Evolutionary conservation across 2,888 invertebrate species (phyloP).

Genomic region (Clitarchus hookeri): DNA sequence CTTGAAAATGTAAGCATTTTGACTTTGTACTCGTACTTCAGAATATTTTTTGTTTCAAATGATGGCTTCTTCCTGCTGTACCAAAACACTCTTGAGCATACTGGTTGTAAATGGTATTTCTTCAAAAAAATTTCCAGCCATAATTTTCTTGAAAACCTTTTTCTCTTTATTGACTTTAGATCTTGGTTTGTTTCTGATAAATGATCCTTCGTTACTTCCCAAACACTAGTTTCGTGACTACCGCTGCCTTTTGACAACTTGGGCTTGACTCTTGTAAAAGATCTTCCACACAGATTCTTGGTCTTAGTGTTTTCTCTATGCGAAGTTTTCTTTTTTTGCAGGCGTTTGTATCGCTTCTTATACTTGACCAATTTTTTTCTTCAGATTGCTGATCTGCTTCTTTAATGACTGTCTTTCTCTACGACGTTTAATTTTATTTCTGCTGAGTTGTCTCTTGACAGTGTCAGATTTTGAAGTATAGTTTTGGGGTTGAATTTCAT

Average conservation of each 20-base stretch:
- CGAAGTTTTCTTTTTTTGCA: neutral
- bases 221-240: conserved; percentile 10
- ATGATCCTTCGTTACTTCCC: conserved; percentile 20
- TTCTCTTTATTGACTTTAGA: conserved; percentile 18
- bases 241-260: conserved; percentile 5
- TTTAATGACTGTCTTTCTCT: conserved; percentile 21
- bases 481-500: neutral
- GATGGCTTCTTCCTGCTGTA: conserved; percentile 20
- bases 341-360: neutral
- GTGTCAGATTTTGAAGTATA: neutral
- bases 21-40: conserved; percentile 22
- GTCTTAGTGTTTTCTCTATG: neutral
- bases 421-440: conserved; percentile 21
- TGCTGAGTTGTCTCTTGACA: neutral
- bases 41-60: conserved; percentile 21
- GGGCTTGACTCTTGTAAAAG: neutral
- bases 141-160: conserved; percentile 23
- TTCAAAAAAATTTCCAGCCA: conserved; percentile 16
- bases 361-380: conserved; percentile 23
- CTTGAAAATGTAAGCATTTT: conserved; percentile 18
- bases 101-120: conserved; percentile 15
- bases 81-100: neutral
- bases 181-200: conserved; percentile 18
- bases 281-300: neutral
- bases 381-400: conserved; percentile 15